phyloP scores from a whole-genome alignment of 2,797 vertebrate species.

The Euphonia xanthogaster region DNA sequence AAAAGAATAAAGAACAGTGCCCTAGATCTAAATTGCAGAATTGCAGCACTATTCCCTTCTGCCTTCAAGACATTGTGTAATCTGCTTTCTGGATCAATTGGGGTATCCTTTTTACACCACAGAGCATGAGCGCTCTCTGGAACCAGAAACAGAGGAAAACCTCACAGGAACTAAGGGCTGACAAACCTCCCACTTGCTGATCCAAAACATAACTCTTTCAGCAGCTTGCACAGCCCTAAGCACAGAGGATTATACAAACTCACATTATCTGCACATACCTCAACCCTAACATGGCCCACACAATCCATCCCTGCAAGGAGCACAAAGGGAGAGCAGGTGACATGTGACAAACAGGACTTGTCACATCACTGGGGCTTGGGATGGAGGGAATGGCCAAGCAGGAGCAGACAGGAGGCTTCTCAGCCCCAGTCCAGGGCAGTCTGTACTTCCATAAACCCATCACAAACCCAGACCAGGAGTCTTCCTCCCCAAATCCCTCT shows the following conservation, averaged over 20 bases:
- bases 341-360: fast-evolving
- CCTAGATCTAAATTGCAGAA: not conserved
- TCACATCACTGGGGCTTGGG: not conserved
- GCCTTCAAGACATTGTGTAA: not conserved
- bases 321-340: fast-evolving
- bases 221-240: not conserved
- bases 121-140: not conserved
- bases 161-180: not conserved
- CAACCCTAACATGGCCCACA: not conserved
- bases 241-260: not conserved
- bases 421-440: not conserved
- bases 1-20: not conserved
- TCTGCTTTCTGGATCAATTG: not conserved
- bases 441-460: not conserved
- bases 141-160: not conserved
- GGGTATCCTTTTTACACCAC: not conserved
- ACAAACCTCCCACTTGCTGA: not conserved
- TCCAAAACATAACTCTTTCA: not conserved
- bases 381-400: not conserved
- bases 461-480: not conserved
- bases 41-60: not conserved
- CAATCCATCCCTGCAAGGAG: fast-evolving
- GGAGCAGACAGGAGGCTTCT: not conserved
- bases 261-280: too few species aligned
- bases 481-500: not conserved